Evolutionary conservation across 2,113 vertebrate genomes (phyloP).

Genomic region (Trochalopteron elliotii): DNA sequence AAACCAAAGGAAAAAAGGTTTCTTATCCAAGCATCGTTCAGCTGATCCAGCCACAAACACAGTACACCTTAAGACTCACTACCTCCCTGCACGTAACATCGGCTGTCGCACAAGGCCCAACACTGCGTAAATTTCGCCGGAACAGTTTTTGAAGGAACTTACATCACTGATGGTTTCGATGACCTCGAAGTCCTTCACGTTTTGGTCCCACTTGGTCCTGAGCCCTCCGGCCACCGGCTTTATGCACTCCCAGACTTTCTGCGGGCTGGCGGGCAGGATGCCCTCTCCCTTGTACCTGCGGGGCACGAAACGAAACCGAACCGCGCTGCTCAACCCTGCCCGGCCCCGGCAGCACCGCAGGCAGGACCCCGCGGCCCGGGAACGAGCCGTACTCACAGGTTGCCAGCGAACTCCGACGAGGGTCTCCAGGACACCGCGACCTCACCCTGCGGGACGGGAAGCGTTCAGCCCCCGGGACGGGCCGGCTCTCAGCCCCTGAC

Average conservation of each 20-base stretch:
- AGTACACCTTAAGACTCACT: rapidly evolving
- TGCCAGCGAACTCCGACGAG: slow-evolving; percentile 88
- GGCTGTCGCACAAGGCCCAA: rapidly evolving
- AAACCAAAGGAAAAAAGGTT: neutral
- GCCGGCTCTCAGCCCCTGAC: neutral
- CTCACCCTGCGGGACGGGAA: slow-evolving; percentile 75
- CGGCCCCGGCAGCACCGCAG: rapidly evolving
- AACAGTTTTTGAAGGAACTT: neutral
- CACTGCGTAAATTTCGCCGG: rapidly evolving
- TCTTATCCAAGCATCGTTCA: neutral
- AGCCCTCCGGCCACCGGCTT: slow-evolving; percentile 83
- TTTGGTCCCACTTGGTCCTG: slow-evolving; percentile 90
- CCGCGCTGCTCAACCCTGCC: rapidly evolving
- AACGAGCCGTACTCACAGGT: slow-evolving; percentile 80
- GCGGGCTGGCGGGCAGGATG: slow-evolving; percentile 71
- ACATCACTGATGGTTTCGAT: slow-evolving; percentile 84
- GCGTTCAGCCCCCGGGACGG: neutral
- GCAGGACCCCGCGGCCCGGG: rapidly evolving
- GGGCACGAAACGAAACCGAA: neutral
- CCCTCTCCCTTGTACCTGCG: slow-evolving; percentile 89
- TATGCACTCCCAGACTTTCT: slow-evolving; percentile 86
- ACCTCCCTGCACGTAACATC: rapidly evolving
- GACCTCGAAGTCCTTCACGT: slow-evolving; percentile 85
- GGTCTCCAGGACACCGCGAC: slow-evolving; percentile 89
- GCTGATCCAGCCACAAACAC: neutral